Conservation (phyloP, 2,113 vertebrate species). For the Arvicanthis niloticus region DNA sequence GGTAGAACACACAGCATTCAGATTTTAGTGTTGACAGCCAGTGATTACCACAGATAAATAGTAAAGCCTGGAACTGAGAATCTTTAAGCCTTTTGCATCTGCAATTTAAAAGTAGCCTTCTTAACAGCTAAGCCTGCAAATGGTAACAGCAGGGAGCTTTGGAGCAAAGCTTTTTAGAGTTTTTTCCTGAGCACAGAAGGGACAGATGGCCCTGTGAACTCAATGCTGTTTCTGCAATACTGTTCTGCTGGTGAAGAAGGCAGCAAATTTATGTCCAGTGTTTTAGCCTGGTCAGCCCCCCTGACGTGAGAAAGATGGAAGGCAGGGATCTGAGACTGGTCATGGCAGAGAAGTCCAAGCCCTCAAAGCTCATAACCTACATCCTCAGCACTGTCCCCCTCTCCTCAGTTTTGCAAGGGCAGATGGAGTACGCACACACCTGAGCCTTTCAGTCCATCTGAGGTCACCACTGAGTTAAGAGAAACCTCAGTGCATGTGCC, state of each 20-base stretch:
- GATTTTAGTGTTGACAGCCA: background rate
- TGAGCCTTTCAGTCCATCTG: background rate
- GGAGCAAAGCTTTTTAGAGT: background rate
- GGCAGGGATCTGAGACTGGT: background rate
- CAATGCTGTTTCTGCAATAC: background rate
- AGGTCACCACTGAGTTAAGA: background rate
- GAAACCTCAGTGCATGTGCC: background rate
- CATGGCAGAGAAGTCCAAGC: background rate
- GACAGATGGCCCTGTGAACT: background rate
- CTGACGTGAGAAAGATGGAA: background rate
- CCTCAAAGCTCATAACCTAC: background rate
- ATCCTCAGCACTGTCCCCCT: background rate
- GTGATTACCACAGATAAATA: background rate
- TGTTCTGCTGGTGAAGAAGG: background rate
- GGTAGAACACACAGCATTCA: background rate
- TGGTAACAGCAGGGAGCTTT: background rate
- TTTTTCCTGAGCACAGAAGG: conserved; percentile 47
- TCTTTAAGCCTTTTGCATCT: background rate
- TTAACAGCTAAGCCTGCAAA: background rate
- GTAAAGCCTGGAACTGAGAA: background rate
- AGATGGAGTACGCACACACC: background rate
- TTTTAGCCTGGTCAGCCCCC: background rate
- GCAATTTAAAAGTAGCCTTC: conserved; percentile 8
- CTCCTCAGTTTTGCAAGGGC: background rate
- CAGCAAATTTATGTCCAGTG: background rate